Evolutionary conservation across 2,888 invertebrate genomes (phyloP).

Genomic region (Sminthurinus aureus): DNA sequence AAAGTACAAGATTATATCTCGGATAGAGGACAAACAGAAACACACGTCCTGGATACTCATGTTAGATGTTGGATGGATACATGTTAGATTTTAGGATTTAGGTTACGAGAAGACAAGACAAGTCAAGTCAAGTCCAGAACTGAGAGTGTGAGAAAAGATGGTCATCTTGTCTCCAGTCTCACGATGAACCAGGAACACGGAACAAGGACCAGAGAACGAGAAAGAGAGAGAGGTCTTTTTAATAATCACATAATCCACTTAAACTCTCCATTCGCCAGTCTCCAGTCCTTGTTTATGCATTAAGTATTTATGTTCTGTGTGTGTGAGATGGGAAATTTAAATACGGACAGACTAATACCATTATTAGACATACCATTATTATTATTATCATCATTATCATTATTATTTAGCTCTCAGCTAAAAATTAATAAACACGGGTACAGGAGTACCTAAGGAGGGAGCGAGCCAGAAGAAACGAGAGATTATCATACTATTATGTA

Average conservation of each 20-base stretch:
- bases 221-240: slow-evolving; percentile 9
- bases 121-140: not conserved
- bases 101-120: not conserved
- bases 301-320: not conserved
- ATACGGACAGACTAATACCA: too few relatives aligned
- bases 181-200: not conserved
- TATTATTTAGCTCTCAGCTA: not conserved
- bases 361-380: too few relatives aligned
- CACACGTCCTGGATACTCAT: too few relatives aligned
- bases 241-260: slow-evolving; percentile 32
- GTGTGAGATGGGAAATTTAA: not conserved
- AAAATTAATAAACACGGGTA: too few relatives aligned
- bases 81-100: not conserved
- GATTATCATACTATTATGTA: too few relatives aligned
- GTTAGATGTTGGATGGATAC: not conserved
- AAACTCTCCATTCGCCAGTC: not conserved
- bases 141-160: slow-evolving; percentile 38
- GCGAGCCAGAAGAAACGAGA: too few relatives aligned
- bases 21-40: too few relatives aligned
- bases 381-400: too few relatives aligned
- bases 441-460: too few relatives aligned
- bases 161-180: slow-evolving; percentile 19
- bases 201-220: too few relatives aligned
- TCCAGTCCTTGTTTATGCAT: too few relatives aligned
- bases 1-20: too few relatives aligned